These are phyloP conservation scores for Allygus modestus DNA, from an alignment of 2,888 invertebrate species.

Conservation along the genomic window DNA sequence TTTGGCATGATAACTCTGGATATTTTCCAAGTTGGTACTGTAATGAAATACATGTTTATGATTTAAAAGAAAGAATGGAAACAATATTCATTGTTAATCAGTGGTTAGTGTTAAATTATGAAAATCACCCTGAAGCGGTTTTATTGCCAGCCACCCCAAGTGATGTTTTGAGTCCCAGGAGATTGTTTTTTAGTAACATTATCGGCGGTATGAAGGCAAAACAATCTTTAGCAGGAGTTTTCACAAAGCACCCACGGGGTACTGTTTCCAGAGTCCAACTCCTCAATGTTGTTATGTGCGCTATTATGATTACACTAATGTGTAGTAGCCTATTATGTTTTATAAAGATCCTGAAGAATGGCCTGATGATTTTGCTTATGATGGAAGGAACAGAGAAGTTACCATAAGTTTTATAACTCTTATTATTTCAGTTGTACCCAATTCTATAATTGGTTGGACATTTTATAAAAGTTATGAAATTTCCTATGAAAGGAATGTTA, in stretches of 20 bases:
- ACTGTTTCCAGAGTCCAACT: neutral
- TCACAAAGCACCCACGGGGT: conserved; percentile 2
- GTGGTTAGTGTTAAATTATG: neutral
- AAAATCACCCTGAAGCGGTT: neutral
- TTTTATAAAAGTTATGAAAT: neutral
- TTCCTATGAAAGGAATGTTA: neutral
- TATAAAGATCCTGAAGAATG: neutral
- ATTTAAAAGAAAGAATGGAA: conserved; percentile 1
- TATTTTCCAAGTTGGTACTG: conserved; percentile 59
- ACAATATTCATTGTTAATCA: neutral
- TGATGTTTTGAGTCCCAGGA: neutral
- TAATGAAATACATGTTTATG: conserved; percentile 2
- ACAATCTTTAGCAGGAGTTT: neutral
- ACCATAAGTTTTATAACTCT: neutral
- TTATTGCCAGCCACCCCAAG: neutral
- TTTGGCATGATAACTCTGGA: conserved; percentile 63
- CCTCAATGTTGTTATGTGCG: neutral
- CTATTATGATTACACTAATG: neutral
- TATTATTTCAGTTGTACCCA: neutral
- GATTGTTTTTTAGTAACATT: neutral
- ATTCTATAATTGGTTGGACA: neutral
- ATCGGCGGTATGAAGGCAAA: neutral
- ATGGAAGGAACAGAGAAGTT: neutral
- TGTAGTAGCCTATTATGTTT: conserved; percentile 1
- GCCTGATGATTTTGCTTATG: neutral